A percentile compares a stretch with the other conserved stretches of the same genome.
These are phyloP conservation scores for Thalassaphorura encarpata DNA, from an alignment of 1,140 invertebrate species.

Conservation along the genomic window DNA sequence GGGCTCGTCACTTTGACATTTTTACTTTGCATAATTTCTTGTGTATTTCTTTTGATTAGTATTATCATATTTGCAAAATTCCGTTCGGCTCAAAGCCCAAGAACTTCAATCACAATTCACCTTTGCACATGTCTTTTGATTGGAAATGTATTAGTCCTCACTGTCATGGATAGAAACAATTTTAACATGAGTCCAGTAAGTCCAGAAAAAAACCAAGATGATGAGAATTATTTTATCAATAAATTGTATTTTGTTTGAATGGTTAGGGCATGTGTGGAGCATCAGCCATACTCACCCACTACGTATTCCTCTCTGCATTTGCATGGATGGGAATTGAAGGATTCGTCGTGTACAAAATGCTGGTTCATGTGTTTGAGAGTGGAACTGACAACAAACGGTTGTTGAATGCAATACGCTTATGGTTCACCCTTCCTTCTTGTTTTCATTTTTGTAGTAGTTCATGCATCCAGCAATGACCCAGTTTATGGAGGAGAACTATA, in stretches of 20 bases:
- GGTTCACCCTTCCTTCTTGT: constrained; percentile 41
- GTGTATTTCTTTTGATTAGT: constrained; percentile 45
- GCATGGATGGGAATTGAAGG: constrained; percentile 49
- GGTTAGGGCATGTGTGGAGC: constrained; percentile 39
- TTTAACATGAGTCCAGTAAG: constrained; percentile 33
- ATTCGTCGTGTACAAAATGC: constrained; percentile 43
- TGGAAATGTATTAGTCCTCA: constrained; percentile 47
- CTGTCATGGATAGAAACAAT: constrained; percentile 45
- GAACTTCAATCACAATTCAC: constrained; percentile 48
- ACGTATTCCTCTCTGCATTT: constrained; percentile 49
- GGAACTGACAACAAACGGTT: constrained; percentile 18
- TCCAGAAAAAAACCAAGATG: not conserved
- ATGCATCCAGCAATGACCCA: constrained; percentile 7
- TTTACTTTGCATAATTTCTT: constrained; percentile 47
- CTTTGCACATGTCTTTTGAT: constrained; percentile 47
- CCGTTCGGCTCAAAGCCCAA: constrained; percentile 38
- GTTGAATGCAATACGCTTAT: constrained; percentile 40
- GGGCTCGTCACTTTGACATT: constrained; percentile 45
- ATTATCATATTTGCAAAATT: constrained; percentile 41
- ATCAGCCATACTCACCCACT: constrained; percentile 49
- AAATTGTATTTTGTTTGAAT: not conserved
- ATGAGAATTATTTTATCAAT: not conserved
- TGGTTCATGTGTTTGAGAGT: constrained; percentile 36
- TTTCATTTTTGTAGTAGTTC: constrained; percentile 35
- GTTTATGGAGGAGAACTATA: constrained; percentile 31